Evolutionary conservation across 2,888 invertebrate species (phyloP).

Genomic region (Plebejus anna): DNA sequence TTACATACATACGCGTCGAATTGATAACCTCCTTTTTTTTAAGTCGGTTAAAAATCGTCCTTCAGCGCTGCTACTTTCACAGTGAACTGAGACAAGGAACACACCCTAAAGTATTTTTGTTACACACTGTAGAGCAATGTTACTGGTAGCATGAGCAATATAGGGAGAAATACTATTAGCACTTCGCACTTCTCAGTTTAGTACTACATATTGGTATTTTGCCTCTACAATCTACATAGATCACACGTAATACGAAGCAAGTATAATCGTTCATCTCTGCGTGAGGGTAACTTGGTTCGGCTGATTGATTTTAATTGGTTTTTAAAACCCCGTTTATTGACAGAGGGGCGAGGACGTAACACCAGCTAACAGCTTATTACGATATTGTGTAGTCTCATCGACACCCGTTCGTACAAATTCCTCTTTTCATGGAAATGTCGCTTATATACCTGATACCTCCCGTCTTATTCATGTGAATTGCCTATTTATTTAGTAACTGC

Average conservation of each 20-base stretch:
- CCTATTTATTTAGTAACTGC: too few relatives aligned
- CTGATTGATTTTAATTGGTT: conserved; percentile 63
- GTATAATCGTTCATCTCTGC: conserved; percentile 3
- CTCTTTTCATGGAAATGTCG: not conserved
- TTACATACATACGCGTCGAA: too few relatives aligned
- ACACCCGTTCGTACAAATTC: not conserved
- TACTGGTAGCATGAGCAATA: too few relatives aligned
- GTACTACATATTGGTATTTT: too few relatives aligned
- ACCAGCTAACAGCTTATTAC: not conserved
- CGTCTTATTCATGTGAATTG: not conserved
- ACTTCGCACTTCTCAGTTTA: too few relatives aligned
- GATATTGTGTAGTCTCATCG: not conserved
- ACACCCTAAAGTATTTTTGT: too few relatives aligned
- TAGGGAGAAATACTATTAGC: too few relatives aligned
- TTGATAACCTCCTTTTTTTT: too few relatives aligned
- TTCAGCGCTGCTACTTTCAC: too few relatives aligned
- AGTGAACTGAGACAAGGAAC: too few relatives aligned
- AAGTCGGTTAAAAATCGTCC: too few relatives aligned
- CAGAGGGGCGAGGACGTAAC: conserved; percentile 29
- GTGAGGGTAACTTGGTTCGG: conserved; percentile 44
- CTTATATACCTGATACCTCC: not conserved
- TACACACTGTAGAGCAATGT: too few relatives aligned
- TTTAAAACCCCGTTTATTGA: conserved; percentile 51
- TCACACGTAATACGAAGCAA: not conserved
- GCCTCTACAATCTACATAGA: not conserved